phyloP scores from a whole-genome alignment of 2,113 vertebrate genomes.

The Hippopotamus amphibius region DNA sequence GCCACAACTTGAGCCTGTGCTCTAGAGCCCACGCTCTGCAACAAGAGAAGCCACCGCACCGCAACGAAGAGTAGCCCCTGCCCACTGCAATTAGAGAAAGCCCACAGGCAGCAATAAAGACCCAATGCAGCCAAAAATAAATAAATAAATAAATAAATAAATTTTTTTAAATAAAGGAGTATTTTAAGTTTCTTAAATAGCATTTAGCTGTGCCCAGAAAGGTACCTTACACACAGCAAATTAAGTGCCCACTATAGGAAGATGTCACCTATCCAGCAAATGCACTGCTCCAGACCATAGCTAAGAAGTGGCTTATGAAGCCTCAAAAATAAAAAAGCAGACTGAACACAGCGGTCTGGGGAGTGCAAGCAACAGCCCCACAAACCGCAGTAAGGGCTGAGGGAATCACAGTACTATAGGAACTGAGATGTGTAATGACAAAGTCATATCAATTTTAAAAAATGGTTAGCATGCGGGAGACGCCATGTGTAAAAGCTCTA shows the following conservation, averaged over 20 bases:
- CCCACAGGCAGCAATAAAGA: no score
- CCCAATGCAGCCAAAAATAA: no score
- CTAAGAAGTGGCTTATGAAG: not conserved
- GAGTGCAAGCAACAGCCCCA: not conserved
- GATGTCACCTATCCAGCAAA: not conserved
- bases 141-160: no score
- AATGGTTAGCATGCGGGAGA: not conserved
- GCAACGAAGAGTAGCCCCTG: no score
- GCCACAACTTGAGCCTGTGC: no score
- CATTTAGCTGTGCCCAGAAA: not conserved
- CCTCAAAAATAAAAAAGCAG: not conserved
- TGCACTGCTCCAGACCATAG: not conserved
- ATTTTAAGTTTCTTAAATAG: conserved; percentile 35
- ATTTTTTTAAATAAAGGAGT: not conserved
- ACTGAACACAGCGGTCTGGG: not conserved
- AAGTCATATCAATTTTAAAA: not conserved
- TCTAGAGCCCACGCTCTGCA: no score
- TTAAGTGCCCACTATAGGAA: not conserved
- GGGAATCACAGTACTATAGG: not conserved
- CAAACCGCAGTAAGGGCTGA: not conserved
- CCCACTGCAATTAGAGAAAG: no score
- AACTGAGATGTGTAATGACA: not conserved
- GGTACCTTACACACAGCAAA: not conserved
- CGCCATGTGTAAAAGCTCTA: not conserved
- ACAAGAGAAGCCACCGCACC: no score